phyloP scores from a whole-genome alignment of 2,797 vertebrate genomes.

The Falco rusticolus region DNA sequence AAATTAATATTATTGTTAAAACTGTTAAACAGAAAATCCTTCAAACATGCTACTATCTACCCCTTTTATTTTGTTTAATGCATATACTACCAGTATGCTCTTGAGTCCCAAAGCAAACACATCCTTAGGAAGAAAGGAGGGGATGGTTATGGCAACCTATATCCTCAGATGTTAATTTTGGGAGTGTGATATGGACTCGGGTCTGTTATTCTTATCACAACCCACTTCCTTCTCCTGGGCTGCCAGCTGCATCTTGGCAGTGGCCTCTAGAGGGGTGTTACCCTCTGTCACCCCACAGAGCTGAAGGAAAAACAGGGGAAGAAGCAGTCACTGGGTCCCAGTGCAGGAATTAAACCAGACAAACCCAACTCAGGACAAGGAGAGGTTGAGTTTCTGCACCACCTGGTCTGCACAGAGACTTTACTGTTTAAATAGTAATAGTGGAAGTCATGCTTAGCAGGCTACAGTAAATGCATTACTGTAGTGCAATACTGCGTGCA shows the following conservation, averaged over 20 bases:
- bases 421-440: neutral
- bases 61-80: fast-evolving
- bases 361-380: neutral
- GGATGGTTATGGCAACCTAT: neutral
- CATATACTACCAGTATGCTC: neutral
- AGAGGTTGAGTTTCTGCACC: neutral
- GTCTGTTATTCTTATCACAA: neutral
- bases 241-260: neutral
- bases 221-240: neutral
- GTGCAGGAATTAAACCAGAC: neutral
- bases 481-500: neutral
- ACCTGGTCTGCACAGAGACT: neutral
- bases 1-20: neutral
- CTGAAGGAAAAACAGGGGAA: too few species aligned
- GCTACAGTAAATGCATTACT: neutral
- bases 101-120: neutral
- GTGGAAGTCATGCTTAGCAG: neutral
- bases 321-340: neutral
- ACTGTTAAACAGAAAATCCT: neutral
- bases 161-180: neutral
- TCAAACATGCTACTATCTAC: neutral
- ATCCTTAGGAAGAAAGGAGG: neutral
- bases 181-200: neutral
- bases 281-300: neutral
- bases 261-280: neutral